These are phyloP conservation scores for Chrysocyon brachyurus DNA, from an alignment of 2,797 vertebrate genomes.

Conservation along the genomic window DNA sequence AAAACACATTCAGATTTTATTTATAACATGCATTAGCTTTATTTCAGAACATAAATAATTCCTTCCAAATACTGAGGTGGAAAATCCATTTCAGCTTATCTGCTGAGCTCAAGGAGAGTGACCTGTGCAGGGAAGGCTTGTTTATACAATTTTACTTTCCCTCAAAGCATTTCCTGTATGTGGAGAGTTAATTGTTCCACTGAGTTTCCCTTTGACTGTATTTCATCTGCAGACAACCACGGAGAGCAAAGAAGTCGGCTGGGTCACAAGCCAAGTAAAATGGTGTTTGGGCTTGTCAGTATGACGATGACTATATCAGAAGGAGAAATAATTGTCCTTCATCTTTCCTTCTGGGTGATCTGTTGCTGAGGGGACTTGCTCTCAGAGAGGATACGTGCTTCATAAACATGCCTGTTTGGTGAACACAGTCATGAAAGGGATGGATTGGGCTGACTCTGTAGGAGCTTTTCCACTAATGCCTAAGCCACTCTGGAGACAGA, in stretches of 20 bases:
- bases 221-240: conserved; percentile 51
- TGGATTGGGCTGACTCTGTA: not conserved
- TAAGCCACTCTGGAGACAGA: not conserved
- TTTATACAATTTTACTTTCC: conserved; percentile 16
- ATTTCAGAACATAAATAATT: conserved; percentile 55
- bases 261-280: not conserved
- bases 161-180: conserved; percentile 12
- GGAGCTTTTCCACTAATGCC: not conserved
- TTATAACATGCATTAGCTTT: conserved; percentile 45
- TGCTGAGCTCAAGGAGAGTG: not conserved
- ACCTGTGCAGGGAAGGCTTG: not conserved
- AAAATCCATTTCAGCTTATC: conserved; percentile 52
- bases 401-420: conserved; percentile 18
- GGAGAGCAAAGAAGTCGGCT: not conserved
- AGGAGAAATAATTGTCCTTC: not conserved
- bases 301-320: not conserved
- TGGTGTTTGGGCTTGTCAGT: not conserved
- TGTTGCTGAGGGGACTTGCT: not conserved
- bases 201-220: conserved; percentile 46
- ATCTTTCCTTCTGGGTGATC: not conserved
- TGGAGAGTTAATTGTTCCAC: not conserved
- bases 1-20: conserved; percentile 10
- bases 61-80: conserved; percentile 24
- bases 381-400: not conserved
- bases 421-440: conserved; percentile 7